Percentiles rank a stretch among this genome's conserved stretches.
phyloP scores from a whole-genome alignment of 2,888 invertebrate genomes.

The Aphrophora alni region DNA sequence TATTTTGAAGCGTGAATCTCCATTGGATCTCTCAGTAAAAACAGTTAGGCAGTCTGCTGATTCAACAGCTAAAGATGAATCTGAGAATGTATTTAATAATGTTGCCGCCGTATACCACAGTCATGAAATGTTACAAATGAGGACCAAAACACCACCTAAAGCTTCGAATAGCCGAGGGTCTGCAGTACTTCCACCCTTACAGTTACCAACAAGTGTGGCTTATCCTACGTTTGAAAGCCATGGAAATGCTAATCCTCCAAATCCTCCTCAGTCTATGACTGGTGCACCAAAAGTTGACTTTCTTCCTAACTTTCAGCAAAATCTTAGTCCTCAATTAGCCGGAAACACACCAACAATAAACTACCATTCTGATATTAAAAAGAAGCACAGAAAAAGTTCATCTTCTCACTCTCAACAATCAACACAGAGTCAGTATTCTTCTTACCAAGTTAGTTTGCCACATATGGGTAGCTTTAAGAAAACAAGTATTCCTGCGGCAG shows the following conservation, averaged over 20 bases:
- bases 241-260: neutral
- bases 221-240: conserved; percentile 34
- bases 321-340: conserved; percentile 26
- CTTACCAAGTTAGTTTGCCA: conserved; percentile 20
- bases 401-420: conserved; percentile 28
- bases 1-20: conserved; percentile 72
- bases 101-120: conserved; percentile 26
- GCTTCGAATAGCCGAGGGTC: conserved; percentile 22
- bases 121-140: conserved; percentile 31
- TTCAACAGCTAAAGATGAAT: conserved; percentile 77
- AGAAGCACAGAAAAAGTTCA: conserved; percentile 35
- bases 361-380: conserved; percentile 27
- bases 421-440: conserved; percentile 8
- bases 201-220: conserved; percentile 31
- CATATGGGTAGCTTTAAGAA: conserved; percentile 37
- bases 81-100: conserved; percentile 56
- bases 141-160: conserved; percentile 31
- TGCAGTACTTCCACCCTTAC: conserved; percentile 39
- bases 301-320: conserved; percentile 34
- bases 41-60: conserved; percentile 88
- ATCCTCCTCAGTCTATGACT: conserved; percentile 10
- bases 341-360: conserved; percentile 2
- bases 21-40: conserved; percentile 86
- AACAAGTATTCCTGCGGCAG: conserved; percentile 29
- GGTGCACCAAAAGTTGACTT: conserved; percentile 41